These are phyloP conservation scores for Tapirus terrestris DNA, from an alignment of 2,113 vertebrate genomes.

Conservation along the genomic window DNA sequence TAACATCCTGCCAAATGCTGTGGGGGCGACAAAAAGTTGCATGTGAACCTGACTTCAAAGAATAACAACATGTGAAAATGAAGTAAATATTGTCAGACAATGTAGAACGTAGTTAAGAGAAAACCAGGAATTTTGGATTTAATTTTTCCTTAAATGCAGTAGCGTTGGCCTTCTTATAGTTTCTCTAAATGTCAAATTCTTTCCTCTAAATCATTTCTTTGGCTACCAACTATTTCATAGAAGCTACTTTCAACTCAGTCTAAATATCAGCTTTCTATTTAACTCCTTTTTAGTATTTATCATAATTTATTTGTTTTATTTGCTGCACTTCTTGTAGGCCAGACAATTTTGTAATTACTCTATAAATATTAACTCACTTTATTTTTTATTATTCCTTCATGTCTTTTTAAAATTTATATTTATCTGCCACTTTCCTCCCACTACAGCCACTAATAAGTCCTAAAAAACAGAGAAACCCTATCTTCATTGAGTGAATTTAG, in stretches of 20 bases:
- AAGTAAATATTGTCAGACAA: neutral
- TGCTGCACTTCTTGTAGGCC: neutral
- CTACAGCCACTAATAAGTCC: rapidly evolving
- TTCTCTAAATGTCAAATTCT: neutral
- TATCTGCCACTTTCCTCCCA: neutral
- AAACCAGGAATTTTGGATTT: neutral
- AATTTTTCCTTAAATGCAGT: neutral
- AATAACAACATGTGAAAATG: neutral
- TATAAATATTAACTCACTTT: neutral
- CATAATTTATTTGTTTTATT: neutral
- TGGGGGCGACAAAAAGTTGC: neutral
- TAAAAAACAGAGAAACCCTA: neutral
- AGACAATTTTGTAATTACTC: neutral
- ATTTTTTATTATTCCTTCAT: neutral
- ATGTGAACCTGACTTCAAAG: neutral
- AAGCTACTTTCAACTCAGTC: neutral
- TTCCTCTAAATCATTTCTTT: neutral
- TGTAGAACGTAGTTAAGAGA: neutral
- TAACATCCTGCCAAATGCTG: neutral
- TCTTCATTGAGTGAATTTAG: neutral
- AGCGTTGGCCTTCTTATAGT: neutral
- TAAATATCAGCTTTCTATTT: neutral
- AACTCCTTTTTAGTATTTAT: neutral
- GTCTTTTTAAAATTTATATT: neutral
- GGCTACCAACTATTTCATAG: neutral